A percentile compares a stretch with the other conserved stretches of the same genome.
Evolutionary conservation across 2,888 invertebrate species (phyloP).

Genomic region (Parapristionchus giblindavisi): DNA sequence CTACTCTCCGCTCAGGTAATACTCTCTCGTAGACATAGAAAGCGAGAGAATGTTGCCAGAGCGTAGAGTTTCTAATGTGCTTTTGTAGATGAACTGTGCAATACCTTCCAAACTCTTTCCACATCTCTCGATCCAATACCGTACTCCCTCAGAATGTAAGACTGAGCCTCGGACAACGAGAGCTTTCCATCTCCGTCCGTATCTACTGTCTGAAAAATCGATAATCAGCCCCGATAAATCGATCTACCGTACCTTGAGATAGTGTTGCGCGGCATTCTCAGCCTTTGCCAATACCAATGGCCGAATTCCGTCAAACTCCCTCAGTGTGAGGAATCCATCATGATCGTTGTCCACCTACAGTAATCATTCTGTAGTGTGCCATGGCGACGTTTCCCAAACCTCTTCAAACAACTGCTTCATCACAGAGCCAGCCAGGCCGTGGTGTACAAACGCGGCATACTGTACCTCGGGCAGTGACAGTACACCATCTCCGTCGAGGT

Average conservation of each 20-base stretch:
- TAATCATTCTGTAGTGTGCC: neutral
- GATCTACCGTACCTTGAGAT: slow-evolving; percentile 51
- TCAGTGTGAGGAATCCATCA: slow-evolving; percentile 45
- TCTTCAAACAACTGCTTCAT: slow-evolving; percentile 65
- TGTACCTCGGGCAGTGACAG: slow-evolving; percentile 63
- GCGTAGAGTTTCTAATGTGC: no score
- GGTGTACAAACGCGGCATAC: slow-evolving; percentile 67
- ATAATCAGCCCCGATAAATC: neutral
- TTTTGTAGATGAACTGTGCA: neutral
- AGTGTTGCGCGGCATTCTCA: slow-evolving; percentile 65
- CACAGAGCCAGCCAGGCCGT: slow-evolving; percentile 66
- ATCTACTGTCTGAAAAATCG: slow-evolving; percentile 61
- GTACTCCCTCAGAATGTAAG: slow-evolving; percentile 66
- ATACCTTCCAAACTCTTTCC: slow-evolving; percentile 60
- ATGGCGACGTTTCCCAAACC: slow-evolving; percentile 42
- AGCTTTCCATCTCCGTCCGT: slow-evolving; percentile 60
- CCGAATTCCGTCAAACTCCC: slow-evolving; percentile 65
- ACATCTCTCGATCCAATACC: slow-evolving; percentile 67
- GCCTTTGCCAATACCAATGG: slow-evolving; percentile 66
- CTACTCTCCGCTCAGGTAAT: no score
- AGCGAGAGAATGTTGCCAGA: no score
- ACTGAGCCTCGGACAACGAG: slow-evolving; percentile 63
- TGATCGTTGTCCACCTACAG: slow-evolving; percentile 50
- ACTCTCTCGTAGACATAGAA: no score
- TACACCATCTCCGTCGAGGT: slow-evolving; percentile 64